Evolutionary conservation across 1,140 invertebrate genomes (phyloP), one percentile per base, ranked within the genome.

Genomic region (Adelges cooleyi): DNA sequence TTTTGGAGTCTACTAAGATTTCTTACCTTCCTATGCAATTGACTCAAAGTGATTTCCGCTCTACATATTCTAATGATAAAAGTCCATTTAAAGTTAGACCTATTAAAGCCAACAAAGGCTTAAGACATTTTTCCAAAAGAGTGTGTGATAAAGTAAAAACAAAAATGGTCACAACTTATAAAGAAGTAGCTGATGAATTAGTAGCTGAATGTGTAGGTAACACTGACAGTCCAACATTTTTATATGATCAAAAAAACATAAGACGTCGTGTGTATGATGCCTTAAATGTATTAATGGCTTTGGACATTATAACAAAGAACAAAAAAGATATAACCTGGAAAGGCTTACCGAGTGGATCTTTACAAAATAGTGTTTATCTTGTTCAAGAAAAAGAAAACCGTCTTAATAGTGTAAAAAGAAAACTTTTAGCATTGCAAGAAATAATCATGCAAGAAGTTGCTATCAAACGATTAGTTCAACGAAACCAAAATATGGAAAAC

Each of bases 301-400:
- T 99, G 94, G 98, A 98, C 76, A 98, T 99, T 70, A 99, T 99
- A 76, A 94, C 93, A 50, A 99, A 99, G 80, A 95, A 99, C 74
- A 99, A 99, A 75, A 99, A 99, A 76, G 96, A 99, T 80, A 99
- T 99, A 67, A 81, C 88, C 72, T 99, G 97, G 97, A 84, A 99
- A 71, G 97, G 97, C 22, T 78, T 99, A 67, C 97, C 97, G 1
- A 97, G 94, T 65, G 98, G 97, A 79, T 95, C 92, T 50, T 78
- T 89, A 59, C 93, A 97, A 78, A 94, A 98, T 80, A 96, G 90
- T 77, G 79, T 85, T 66, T 85, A 90, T 66, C 77, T 98, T 69
- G 90, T 96, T 75, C 86, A 87, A 72, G 94, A 98, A 75, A 92
- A 95, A 74, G 82, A 86, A 73, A 82, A 84, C 70, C 85, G 90